Conservation (phyloP, 1,140 invertebrate genomes). For the Theocolax elegans region DNA sequence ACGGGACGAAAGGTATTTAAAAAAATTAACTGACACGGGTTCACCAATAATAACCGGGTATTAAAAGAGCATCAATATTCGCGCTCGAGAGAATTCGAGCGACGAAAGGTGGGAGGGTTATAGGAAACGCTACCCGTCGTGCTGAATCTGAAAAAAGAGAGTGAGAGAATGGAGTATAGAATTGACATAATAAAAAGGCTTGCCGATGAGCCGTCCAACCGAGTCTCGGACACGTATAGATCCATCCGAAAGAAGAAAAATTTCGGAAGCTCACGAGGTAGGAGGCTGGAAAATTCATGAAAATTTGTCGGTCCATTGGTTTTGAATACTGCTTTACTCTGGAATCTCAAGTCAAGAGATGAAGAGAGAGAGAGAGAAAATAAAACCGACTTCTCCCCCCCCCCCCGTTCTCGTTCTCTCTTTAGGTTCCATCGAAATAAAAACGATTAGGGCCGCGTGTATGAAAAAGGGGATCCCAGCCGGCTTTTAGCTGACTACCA, state of each 20-base stretch:
- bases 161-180: too few species aligned
- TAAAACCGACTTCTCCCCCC: background rate
- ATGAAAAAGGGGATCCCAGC: background rate
- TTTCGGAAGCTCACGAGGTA: background rate
- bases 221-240: constrained; percentile 21
- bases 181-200: constrained; percentile 32
- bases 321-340: constrained; percentile 46
- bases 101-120: too few species aligned
- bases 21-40: too few species aligned
- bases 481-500: constrained; percentile 18
- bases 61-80: too few species aligned
- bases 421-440: background rate
- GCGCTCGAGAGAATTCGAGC: too few species aligned
- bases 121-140: too few species aligned
- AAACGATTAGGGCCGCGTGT: constrained; percentile 30
- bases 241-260: background rate
- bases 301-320: constrained; percentile 27
- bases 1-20: too few species aligned
- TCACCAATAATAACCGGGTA: too few species aligned
- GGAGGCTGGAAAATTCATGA: constrained; percentile 24
- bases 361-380: constrained; percentile 27
- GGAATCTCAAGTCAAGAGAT: too few species aligned
- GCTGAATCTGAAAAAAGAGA: too few species aligned
- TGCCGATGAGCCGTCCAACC: constrained; percentile 16
- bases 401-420: background rate